A percentile compares a stretch with the other conserved stretches of the same genome.
Evolutionary conservation across 2,888 invertebrate species (phyloP).

Genomic region (Drosophila pegasa): DNA sequence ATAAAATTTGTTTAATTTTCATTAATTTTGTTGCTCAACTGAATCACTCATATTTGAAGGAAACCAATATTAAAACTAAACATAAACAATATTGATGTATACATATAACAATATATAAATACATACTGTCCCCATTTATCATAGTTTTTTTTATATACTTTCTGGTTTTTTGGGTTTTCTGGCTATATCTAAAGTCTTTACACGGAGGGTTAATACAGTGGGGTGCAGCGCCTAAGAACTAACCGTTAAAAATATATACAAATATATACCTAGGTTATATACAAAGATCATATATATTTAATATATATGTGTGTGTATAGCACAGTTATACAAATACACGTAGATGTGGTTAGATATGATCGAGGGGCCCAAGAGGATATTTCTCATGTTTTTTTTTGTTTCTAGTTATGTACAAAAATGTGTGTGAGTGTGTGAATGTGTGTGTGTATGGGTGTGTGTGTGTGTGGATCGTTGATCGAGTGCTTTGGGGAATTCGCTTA

Average conservation of each 20-base stretch:
- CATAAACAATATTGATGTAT: background rate
- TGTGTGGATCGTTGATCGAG: slow-evolving; percentile 19
- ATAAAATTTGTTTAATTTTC: background rate
- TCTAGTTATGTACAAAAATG: slow-evolving; percentile 33
- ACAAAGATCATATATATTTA: slow-evolving; percentile 37
- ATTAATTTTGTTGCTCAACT: background rate
- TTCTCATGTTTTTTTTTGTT: slow-evolving; percentile 3
- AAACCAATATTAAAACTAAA: background rate
- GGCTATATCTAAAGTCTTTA: slow-evolving; percentile 17
- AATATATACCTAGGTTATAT: slow-evolving; percentile 49
- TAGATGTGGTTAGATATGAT: slow-evolving; percentile 54
- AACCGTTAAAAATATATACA: slow-evolving; percentile 39
- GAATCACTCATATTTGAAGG: background rate
- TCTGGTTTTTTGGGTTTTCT: slow-evolving; percentile 2
- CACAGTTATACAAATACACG: slow-evolving; percentile 51
- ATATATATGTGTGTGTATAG: slow-evolving; percentile 3
- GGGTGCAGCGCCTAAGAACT: slow-evolving; percentile 39
- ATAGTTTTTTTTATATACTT: background rate
- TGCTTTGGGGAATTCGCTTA: slow-evolving; percentile 14
- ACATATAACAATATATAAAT: slow-evolving; percentile 7
- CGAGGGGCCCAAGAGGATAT: slow-evolving; percentile 5
- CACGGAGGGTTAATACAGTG: slow-evolving; percentile 29
- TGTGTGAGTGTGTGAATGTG: background rate
- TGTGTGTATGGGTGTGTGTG: background rate
- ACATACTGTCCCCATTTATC: slow-evolving; percentile 14